phyloP scores from a whole-genome alignment of 2,797 vertebrate genomes.

The Sternarchorhynchus goeldii region DNA sequence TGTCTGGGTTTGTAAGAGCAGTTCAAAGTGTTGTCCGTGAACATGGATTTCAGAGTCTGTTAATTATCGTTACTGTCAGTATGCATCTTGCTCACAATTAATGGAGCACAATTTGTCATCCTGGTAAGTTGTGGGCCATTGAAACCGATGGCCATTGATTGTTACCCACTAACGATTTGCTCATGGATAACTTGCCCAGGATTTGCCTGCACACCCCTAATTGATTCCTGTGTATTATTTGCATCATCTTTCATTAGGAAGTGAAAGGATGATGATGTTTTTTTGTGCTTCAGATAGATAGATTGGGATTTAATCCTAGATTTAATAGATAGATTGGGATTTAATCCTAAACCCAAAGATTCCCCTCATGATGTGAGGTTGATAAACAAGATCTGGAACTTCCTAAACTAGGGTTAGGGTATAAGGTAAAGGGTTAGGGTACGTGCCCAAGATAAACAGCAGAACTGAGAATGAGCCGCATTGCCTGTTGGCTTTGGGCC shows the following conservation, averaged over 20 bases:
- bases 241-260: constrained; percentile 28
- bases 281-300: constrained; percentile 33
- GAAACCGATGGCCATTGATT: constrained; percentile 44
- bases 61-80: constrained; percentile 55
- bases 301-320: constrained; percentile 6
- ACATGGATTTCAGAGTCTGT: constrained; percentile 46
- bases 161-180: constrained; percentile 46
- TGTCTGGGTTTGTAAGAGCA: constrained; percentile 33
- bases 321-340: constrained; percentile 27
- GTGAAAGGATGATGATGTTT: constrained; percentile 13
- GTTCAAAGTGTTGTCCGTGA: constrained; percentile 39
- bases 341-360: background rate
- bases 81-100: constrained; percentile 53
- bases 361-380: constrained; percentile 23
- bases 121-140: constrained; percentile 32
- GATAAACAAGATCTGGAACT: constrained; percentile 11
- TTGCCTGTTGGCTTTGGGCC: constrained; percentile 14
- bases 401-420: background rate
- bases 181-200: background rate
- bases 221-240: constrained; percentile 28
- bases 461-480: constrained; percentile 10
- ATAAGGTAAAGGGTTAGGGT: too few relatives aligned
- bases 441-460: constrained; percentile 4
- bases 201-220: constrained; percentile 23
- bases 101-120: constrained; percentile 45